Evolutionary conservation across 2,888 invertebrate species (phyloP), one percentile per base, ranked within the genome.

Genomic region (Harpalus rubripes): DNA sequence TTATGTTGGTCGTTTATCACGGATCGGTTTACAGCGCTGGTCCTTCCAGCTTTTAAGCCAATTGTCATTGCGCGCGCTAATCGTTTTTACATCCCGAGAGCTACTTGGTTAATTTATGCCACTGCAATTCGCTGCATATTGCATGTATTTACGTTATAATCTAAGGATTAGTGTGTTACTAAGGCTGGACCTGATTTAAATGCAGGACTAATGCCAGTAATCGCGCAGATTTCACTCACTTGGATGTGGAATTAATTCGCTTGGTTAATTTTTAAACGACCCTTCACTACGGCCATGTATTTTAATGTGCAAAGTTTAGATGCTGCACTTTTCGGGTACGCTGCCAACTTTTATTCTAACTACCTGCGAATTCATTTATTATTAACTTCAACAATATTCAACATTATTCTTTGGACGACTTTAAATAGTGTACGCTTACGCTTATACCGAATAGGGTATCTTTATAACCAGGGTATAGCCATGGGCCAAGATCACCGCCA

Each of bases 1-100:
- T 84, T 78, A 84, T 84, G 65, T 52, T 78, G 39, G 65, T 39
- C 61, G 78, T 84, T 84, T 84, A 84, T 84, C 84, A 84, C 80
- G 26, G 18, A 16, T 12, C 63, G 63, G 63, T 26, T 63, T 63
- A 52, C 10, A 32, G 65, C 26, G 26, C 8, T 26, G 26, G 16
- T 39, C 18, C 16, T 41, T 74, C 8, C 12, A 80, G 61, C 4
- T 61, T 63, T 61, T 39, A 59, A 61, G 41, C 61, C 61, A 15
- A 78, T 78, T 76, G 79, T 59, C 80, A 80, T 80, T 80, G 80
- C 63, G 61, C 39, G 39, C 16, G 61, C 80, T 80, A 80, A 80
- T 80, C 80, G 61, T 61, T 80, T 80, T 80, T 80, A 61, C 15
- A 59, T n/a, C 80, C 80, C 52, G 15, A 26, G 16, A 26, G 26